phyloP scores from a whole-genome alignment of 2,888 invertebrate species.

The Rhagonycha lutea region DNA sequence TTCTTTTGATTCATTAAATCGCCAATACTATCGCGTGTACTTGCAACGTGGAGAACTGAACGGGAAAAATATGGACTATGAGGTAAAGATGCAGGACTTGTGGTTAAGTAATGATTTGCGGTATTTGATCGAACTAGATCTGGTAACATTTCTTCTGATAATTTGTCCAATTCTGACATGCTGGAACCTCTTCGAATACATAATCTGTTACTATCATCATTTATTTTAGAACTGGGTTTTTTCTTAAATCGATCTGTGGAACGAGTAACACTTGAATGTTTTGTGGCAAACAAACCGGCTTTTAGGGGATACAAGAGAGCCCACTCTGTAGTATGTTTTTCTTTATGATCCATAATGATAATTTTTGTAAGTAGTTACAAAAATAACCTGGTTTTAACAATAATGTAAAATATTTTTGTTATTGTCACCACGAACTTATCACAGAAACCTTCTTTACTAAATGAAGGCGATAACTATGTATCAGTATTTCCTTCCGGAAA shows the following conservation, averaged over 20 bases:
- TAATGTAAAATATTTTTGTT: neutral
- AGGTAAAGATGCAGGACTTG: conserved; percentile 56
- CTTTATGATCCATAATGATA: conserved; percentile 48
- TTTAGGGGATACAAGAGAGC: conserved; percentile 63
- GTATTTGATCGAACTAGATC: conserved; percentile 59
- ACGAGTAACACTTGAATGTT: conserved; percentile 53
- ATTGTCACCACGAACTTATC: neutral
- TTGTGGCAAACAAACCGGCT: conserved; percentile 62
- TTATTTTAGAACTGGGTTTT: conserved; percentile 37
- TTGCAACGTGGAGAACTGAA: conserved; percentile 53
- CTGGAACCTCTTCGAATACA: conserved; percentile 73
- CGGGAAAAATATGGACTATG: conserved; percentile 60
- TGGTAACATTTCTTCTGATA: conserved; percentile 51
- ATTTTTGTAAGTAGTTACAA: neutral
- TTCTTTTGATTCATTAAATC: conserved; percentile 78
- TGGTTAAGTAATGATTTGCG: conserved; percentile 52
- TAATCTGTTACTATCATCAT: conserved; percentile 48
- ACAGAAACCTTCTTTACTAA: neutral
- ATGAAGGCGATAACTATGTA: neutral
- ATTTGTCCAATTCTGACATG: conserved; percentile 73
- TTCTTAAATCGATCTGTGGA: conserved; percentile 45
- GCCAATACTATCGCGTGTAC: conserved; percentile 68
- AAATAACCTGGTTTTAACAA: neutral
- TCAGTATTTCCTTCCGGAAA: neutral
- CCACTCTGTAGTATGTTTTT: conserved; percentile 60